Evolutionary conservation across 2,797 vertebrate genomes (phyloP).

Genomic region (Gephyroberyx darwinii): DNA sequence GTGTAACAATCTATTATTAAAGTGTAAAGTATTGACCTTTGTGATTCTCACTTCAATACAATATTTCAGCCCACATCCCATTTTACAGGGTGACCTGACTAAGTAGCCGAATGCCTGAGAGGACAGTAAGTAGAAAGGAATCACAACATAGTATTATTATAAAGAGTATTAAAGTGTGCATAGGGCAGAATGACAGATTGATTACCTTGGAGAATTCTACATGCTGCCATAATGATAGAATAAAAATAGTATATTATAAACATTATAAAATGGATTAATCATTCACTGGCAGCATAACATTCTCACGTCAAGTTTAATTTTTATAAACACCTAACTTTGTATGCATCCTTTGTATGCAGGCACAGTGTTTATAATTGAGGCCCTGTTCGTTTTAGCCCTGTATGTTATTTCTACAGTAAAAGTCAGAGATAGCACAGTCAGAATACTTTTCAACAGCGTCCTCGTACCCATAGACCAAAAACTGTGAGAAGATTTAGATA

Average conservation of each 20-base stretch:
- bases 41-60: not conserved
- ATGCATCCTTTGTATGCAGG: not conserved
- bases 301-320: constrained; percentile 29
- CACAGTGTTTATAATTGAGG: constrained; percentile 21
- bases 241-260: not conserved
- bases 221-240: constrained; percentile 17
- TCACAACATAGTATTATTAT: not conserved
- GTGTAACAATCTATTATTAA: not conserved
- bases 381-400: not conserved
- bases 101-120: constrained; percentile 8
- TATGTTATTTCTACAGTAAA: not conserved
- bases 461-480: not conserved
- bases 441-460: not conserved
- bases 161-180: constrained; percentile 7
- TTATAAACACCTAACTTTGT: constrained; percentile 1
- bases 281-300: constrained; percentile 10
- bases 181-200: not conserved
- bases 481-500: constrained; percentile 12
- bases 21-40: constrained; percentile 11
- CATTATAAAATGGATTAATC: constrained; percentile 17
- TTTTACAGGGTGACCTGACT: not conserved
- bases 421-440: not conserved
- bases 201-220: constrained; percentile 1
- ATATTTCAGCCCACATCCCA: constrained; percentile 5
- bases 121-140: not conserved